A percentile compares a stretch with the other conserved stretches of the same genome.
Evolutionary conservation across 1,140 invertebrate species (phyloP).

Genomic region (Papilio glaucus): DNA sequence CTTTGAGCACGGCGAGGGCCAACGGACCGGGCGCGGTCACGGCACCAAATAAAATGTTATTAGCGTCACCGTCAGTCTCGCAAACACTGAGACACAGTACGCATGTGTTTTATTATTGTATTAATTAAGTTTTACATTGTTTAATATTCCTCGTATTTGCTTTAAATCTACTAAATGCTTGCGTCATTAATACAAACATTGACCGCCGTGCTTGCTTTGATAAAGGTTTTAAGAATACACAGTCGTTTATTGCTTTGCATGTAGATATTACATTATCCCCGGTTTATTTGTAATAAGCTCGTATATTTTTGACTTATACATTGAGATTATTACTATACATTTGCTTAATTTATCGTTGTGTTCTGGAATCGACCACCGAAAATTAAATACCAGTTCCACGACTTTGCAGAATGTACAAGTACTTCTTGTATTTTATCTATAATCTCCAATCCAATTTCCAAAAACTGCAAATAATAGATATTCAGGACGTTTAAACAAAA

Average conservation of each 20-base stretch:
- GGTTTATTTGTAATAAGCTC: conserved; percentile 5
- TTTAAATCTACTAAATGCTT: not conserved
- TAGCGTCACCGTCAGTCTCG: conserved; percentile 58
- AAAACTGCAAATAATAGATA: no score
- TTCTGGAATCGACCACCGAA: not conserved
- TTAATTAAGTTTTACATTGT: conserved; percentile 24
- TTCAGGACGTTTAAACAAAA: no score
- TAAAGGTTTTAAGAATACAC: conserved; percentile 17
- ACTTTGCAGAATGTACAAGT: no score
- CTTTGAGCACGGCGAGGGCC: conserved; percentile 60
- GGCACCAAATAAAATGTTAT: conserved; percentile 72
- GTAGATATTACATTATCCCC: conserved; percentile 3
- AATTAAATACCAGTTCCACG: not conserved
- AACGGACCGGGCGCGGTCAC: conserved; percentile 58
- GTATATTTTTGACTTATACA: conserved; percentile 6
- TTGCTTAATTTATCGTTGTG: not conserved
- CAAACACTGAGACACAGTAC: conserved; percentile 45
- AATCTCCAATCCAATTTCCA: no score
- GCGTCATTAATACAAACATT: conserved; percentile 12
- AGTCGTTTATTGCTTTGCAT: conserved; percentile 7
- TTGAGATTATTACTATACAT: not conserved
- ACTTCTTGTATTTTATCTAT: no score
- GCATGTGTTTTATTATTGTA: conserved; percentile 26
- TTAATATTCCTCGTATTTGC: not conserved
- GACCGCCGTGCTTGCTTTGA: not conserved